phyloP scores from a whole-genome alignment of 2,888 invertebrate species.

The Microdon myrmicae region DNA sequence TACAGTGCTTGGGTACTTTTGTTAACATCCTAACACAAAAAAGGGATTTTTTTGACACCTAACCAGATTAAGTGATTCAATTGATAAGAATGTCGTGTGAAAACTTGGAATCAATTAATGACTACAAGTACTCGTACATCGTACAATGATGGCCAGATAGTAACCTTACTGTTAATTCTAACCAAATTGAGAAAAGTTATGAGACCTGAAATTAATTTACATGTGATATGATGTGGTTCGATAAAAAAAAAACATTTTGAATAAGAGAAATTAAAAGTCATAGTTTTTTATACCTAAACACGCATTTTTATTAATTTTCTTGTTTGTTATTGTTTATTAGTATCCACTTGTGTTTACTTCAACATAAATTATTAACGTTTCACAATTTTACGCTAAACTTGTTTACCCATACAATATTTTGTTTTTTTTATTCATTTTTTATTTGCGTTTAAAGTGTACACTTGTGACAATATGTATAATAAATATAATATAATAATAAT shows the following conservation, averaged over 20 bases:
- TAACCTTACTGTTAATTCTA: no score
- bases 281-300: constrained; percentile 62
- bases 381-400: constrained; percentile 56
- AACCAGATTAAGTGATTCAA: no score
- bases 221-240: no score
- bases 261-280: constrained; percentile 16
- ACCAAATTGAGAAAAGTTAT: no score
- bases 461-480: constrained; percentile 56
- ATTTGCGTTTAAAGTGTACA: constrained; percentile 56
- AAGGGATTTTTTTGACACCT: no score
- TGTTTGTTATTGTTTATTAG: constrained; percentile 26
- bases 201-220: no score
- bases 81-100: no score
- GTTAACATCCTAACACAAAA: no score
- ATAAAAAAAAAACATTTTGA: background rate
- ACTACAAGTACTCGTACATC: no score
- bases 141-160: no score
- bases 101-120: no score
- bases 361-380: constrained; percentile 55
- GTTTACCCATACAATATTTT: constrained; percentile 43
- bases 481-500: constrained; percentile 57
- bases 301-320: constrained; percentile 63
- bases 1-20: no score
- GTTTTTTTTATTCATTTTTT: constrained; percentile 48
- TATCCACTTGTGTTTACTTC: constrained; percentile 40